These are phyloP conservation scores for Parus major DNA, from an alignment of 2,113 vertebrate species.

Conservation along the genomic window DNA sequence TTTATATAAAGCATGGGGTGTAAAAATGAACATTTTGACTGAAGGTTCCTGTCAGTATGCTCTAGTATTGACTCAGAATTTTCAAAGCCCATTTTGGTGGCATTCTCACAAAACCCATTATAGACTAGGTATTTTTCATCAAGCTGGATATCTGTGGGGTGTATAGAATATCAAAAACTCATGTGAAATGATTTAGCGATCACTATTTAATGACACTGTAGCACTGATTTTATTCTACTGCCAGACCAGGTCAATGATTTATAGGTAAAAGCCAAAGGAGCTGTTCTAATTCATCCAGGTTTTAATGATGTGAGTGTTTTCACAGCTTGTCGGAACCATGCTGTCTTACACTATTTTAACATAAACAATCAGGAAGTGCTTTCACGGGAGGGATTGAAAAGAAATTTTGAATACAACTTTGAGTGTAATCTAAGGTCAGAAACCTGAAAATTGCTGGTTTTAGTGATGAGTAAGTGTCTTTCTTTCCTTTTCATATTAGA, in stretches of 20 bases:
- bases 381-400: background rate
- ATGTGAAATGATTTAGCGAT: background rate
- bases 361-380: background rate
- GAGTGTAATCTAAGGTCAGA: background rate
- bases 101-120: background rate
- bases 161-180: background rate
- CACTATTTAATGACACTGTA: background rate
- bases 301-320: background rate
- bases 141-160: background rate
- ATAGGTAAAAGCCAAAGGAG: background rate
- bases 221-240: background rate
- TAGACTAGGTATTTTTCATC: background rate
- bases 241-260: background rate
- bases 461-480: conserved; percentile 49
- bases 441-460: conserved; percentile 13
- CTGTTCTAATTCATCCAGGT: background rate
- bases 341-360: background rate
- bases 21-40: background rate
- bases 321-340: background rate
- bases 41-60: background rate
- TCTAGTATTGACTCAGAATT: background rate
- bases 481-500: conserved; percentile 73
- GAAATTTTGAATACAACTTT: background rate
- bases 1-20: background rate
- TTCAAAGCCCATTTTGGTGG: background rate